phyloP scores from a whole-genome alignment of 2,888 invertebrate genomes.

The Elysia crispata region DNA sequence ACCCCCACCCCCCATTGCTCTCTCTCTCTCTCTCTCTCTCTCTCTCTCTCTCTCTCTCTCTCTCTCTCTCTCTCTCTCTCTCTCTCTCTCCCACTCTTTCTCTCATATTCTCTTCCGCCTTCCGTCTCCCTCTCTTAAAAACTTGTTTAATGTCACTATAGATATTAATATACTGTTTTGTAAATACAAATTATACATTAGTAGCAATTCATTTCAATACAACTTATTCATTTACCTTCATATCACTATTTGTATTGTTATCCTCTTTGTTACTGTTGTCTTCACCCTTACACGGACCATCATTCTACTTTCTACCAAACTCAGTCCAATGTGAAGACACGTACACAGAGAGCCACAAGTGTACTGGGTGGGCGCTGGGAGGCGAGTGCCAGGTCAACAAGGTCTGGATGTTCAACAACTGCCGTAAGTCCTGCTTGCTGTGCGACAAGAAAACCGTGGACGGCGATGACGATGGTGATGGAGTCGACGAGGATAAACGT shows the following conservation, averaged over 20 bases:
- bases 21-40: too few species aligned
- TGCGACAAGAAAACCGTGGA: constrained; percentile 54
- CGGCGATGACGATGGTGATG: constrained; percentile 32
- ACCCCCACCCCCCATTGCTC: too few species aligned
- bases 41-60: not conserved
- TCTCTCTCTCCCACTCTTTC: constrained; percentile 7
- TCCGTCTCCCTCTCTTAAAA: not conserved
- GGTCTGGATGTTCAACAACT: constrained; percentile 69
- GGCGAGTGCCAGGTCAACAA: constrained; percentile 69
- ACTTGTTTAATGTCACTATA: too few species aligned
- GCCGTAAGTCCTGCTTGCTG: constrained; percentile 64
- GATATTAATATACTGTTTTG: too few species aligned
- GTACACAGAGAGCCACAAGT: constrained; percentile 50
- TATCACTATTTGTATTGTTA: too few species aligned
- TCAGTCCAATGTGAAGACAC: constrained; percentile 53
- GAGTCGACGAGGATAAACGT: constrained; percentile 50
- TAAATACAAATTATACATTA: too few species aligned
- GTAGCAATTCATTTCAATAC: not conserved
- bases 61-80: not conserved
- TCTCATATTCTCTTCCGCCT: not conserved
- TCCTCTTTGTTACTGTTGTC: too few species aligned
- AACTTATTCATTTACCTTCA: too few species aligned
- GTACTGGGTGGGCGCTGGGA: constrained; percentile 57
- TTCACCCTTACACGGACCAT: too few species aligned
- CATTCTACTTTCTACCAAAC: not conserved